phyloP scores from a whole-genome alignment of 2,113 vertebrate species.

The Okapia johnstoni region DNA sequence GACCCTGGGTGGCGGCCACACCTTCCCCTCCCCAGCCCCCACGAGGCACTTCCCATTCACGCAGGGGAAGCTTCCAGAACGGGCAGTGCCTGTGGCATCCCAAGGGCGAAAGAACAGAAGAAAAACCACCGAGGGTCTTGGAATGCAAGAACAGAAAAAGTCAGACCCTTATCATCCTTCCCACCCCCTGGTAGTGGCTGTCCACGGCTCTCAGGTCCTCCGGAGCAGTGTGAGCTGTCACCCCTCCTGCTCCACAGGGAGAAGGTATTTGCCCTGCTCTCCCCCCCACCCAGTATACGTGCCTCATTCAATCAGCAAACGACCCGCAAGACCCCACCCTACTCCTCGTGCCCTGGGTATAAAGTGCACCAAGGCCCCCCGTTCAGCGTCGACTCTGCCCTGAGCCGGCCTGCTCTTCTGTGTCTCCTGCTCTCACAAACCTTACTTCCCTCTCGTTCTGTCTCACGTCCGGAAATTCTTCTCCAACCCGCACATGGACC shows the following conservation, averaged over 20 bases:
- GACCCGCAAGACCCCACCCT: fast-evolving
- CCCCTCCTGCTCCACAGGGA: neutral
- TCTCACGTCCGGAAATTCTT: neutral
- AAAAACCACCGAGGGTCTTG: neutral
- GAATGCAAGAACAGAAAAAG: neutral
- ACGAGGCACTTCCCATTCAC: fast-evolving
- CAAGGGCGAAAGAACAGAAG: neutral
- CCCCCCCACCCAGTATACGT: neutral
- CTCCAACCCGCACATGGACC: neutral
- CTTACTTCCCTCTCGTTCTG: neutral
- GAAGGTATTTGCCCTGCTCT: neutral
- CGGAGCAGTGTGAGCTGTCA: neutral
- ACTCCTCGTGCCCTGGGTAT: neutral
- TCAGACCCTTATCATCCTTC: neutral
- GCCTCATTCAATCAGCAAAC: neutral
- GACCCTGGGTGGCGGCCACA: fast-evolving
- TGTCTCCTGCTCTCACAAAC: neutral
- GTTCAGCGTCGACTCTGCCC: fast-evolving
- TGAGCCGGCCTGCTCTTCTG: neutral
- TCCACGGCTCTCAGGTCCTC: neutral
- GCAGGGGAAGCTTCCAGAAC: neutral
- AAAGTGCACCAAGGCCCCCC: too few relatives aligned
- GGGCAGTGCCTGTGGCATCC: neutral
- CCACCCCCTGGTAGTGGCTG: fast-evolving
- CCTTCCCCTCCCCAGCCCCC: neutral